Conservation (phyloP, 2,888 invertebrate genomes). For the Eulithis testata region DNA sequence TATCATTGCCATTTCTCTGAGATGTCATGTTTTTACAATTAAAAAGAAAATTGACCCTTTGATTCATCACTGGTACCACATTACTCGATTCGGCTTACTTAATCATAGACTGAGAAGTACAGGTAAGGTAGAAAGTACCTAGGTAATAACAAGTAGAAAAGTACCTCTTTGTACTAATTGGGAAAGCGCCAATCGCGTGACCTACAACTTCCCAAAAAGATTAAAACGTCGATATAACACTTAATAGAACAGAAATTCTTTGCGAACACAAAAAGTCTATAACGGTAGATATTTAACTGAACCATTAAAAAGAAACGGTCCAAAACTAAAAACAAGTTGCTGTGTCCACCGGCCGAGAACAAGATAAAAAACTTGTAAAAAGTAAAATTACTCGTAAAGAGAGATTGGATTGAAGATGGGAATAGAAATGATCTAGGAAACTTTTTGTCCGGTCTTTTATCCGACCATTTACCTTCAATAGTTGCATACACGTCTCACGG, state of each 20-base stretch:
- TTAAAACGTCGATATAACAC: constrained; percentile 34
- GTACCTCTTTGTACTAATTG: constrained; percentile 12
- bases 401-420: constrained; percentile 52
- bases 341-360: constrained; percentile 46
- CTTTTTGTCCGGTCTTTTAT: constrained; percentile 13
- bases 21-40: too few relatives aligned
- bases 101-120: too few relatives aligned
- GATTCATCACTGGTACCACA: too few relatives aligned
- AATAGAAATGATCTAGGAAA: background rate
- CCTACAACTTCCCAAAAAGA: constrained; percentile 19
- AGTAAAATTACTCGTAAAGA: constrained; percentile 51
- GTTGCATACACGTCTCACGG: too few relatives aligned
- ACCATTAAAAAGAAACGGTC: constrained; percentile 65
- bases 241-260: constrained; percentile 43
- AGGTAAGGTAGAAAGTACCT: too few relatives aligned
- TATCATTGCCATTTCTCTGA: too few relatives aligned
- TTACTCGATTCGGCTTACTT: too few relatives aligned
- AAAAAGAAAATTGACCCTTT: too few relatives aligned
- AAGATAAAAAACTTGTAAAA: constrained; percentile 48
- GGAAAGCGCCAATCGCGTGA: constrained; percentile 15
- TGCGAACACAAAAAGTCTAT: constrained; percentile 49
- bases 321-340: constrained; percentile 61
- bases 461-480: background rate
- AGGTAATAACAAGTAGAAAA: background rate
- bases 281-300: constrained; percentile 63